These are phyloP conservation scores for Tribolium castaneum DNA, from an alignment of 1,140 invertebrate genomes.

Conservation along the genomic window DNA sequence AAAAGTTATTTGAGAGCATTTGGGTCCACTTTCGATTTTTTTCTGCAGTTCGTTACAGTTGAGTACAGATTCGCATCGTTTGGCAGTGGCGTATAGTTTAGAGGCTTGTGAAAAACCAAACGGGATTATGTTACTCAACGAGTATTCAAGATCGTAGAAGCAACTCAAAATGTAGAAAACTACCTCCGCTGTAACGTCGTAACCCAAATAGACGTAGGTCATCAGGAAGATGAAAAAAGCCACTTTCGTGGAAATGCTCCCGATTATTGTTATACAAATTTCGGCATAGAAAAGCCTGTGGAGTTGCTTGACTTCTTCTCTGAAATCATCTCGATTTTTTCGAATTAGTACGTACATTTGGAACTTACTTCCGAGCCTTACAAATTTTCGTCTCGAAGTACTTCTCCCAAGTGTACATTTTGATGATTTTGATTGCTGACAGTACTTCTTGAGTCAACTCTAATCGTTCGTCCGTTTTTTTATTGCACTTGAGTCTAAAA, in stretches of 20 bases:
- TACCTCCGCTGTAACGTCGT: conserved; percentile 78
- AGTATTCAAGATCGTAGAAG: conserved; percentile 78
- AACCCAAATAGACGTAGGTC: conserved; percentile 76
- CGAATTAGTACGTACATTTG: conserved; percentile 35
- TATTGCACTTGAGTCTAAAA: conserved; percentile 73
- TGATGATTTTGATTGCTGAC: conserved; percentile 5
- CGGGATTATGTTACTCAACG: conserved; percentile 78
- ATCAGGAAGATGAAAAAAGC: conserved; percentile 68
- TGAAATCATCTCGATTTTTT: conserved; percentile 44
- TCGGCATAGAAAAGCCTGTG: conserved; percentile 49
- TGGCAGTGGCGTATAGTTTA: conserved; percentile 59
- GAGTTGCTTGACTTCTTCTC: conserved; percentile 50
- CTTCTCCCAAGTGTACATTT: conserved; percentile 34
- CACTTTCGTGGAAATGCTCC: conserved; percentile 74
- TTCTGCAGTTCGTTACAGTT: conserved; percentile 25
- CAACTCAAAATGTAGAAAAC: conserved; percentile 81
- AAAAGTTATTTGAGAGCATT: no score
- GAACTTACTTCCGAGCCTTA: conserved; percentile 20
- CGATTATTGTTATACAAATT: conserved; percentile 45
- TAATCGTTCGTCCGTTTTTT: conserved; percentile 6
- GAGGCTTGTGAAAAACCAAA: conserved; percentile 72
- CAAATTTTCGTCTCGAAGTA: conserved; percentile 12
- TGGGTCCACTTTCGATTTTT: no score
- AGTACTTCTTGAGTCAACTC: conserved; percentile 7
- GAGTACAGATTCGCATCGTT: conserved; percentile 42